Conservation (phyloP, 1,140 invertebrate species). For the Drosophila oshimai region DNA sequence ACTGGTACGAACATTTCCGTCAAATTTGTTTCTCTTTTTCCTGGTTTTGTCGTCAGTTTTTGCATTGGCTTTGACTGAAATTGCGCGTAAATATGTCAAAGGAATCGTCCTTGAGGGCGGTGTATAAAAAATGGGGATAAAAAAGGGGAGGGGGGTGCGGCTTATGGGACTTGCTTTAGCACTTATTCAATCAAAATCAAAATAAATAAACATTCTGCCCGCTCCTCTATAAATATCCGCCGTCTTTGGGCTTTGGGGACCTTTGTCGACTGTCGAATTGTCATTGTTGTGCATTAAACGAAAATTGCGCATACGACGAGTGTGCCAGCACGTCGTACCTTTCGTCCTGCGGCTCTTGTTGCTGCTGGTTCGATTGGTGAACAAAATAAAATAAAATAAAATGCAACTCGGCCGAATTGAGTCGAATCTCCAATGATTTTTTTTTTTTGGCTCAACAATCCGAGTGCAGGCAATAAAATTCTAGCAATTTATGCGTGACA, state of each 20-base stretch:
- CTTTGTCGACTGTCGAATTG: slow-evolving; percentile 22
- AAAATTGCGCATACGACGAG: slow-evolving; percentile 34
- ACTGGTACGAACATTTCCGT: slow-evolving; percentile 16
- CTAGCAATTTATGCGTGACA: slow-evolving; percentile 23
- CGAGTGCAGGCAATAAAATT: slow-evolving; percentile 45
- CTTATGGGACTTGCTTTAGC: slow-evolving; percentile 41
- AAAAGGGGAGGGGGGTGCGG: slow-evolving; percentile 5
- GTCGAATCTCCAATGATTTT: slow-evolving; percentile 21
- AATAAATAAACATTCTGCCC: slow-evolving; percentile 54
- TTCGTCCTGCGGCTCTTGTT: not conserved
- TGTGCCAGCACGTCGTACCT: slow-evolving; percentile 6
- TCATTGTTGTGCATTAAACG: slow-evolving; percentile 37
- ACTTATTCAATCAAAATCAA: slow-evolving; percentile 75
- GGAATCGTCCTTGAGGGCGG: slow-evolving; percentile 10
- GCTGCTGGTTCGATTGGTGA: slow-evolving; percentile 14
- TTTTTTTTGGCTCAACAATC: slow-evolving; percentile 21
- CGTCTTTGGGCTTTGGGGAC: slow-evolving; percentile 1
- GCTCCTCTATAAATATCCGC: slow-evolving; percentile 30
- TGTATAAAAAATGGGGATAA: slow-evolving; percentile 4
- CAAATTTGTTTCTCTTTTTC: slow-evolving; percentile 30
- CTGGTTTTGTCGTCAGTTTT: not conserved
- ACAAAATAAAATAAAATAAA: slow-evolving; percentile 34
- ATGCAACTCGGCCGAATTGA: slow-evolving; percentile 37
- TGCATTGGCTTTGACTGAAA: slow-evolving; percentile 26
- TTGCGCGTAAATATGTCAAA: slow-evolving; percentile 66